phyloP scores from a whole-genome alignment of 2,888 invertebrate species.

The Agonopterix arenella region DNA sequence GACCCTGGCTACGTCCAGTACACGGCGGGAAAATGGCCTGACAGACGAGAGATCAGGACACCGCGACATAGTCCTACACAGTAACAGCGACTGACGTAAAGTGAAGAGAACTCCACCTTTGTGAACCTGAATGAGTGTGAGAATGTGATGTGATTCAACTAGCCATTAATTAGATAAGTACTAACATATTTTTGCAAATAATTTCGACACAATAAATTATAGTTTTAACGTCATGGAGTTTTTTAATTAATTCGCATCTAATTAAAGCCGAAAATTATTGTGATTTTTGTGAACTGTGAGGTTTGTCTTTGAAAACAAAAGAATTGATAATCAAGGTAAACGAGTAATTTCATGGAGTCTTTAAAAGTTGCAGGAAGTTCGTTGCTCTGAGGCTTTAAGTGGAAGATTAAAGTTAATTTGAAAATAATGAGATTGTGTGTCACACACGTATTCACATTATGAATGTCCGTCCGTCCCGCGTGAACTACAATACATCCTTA shows the following conservation, averaged over 20 bases:
- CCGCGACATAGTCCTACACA: conserved; percentile 75
- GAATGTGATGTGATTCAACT: conserved; percentile 3
- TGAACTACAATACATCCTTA: conserved; percentile 4
- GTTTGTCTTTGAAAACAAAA: conserved; percentile 36
- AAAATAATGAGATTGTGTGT: conserved; percentile 57
- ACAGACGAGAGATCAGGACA: conserved; percentile 71
- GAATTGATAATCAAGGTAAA: conserved; percentile 45
- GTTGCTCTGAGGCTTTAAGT: conserved; percentile 49
- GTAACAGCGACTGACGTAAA: conserved; percentile 7
- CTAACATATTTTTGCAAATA: conserved; percentile 8
- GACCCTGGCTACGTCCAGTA: conserved; percentile 86
- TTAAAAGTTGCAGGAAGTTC: conserved; percentile 51
- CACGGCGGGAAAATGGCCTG: conserved; percentile 82
- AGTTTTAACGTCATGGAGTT: conserved; percentile 6
- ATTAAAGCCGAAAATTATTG: not conserved
- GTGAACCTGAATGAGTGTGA: not conserved
- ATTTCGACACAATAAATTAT: conserved; percentile 8
- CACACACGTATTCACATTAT: conserved; percentile 25
- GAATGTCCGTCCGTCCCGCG: conserved; percentile 2
- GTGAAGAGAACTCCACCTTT: not conserved
- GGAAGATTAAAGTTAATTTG: conserved; percentile 63
- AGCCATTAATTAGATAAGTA: conserved; percentile 11
- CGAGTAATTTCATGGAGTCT: conserved; percentile 31
- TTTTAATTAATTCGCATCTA: conserved; percentile 6
- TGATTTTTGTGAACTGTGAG: conserved; percentile 10